Evolutionary conservation across 92 coral and sea anemone species (phyloP), one percentile per base, ranked within the genome.

Genomic region (Umimayanthus kanabou): DNA sequence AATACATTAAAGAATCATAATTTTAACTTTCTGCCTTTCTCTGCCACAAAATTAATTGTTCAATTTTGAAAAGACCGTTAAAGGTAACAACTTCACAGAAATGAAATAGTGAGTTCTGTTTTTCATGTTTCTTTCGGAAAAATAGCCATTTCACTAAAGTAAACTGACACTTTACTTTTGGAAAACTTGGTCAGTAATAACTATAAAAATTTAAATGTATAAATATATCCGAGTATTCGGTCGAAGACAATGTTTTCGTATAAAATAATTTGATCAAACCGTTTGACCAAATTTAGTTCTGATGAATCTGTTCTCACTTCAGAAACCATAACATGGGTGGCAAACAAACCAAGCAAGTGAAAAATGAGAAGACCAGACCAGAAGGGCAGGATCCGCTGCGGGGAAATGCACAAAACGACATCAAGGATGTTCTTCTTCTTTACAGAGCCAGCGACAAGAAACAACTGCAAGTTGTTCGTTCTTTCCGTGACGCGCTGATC

Each of bases 401-500:
- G 2, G 87, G 78, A 66, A 70, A 83, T n/a, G 53, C 77, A 13
- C 64, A 69, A 83, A 28, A 33, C 13, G 65, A 70, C 28, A 83
- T 83, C 80, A 93, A 93, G 85, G 84, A 93, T 39, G 89, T 97
- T 37, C 77, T 97, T 22, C 92, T 97, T 13, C 88, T 97, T 47
- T 95, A 97, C 87, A 94, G 89, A 67, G 91, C 98, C 0, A 29
- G 79, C 49, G 77, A 55, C 0, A 85, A 88, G 40, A 88, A 77
- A 69, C 93, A 97, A 78, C 37, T 76, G 15, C 75, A 88, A 80
- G 81, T 80, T 26, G 99, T 97, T 50, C 86, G 90, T n/a, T 30
- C 93, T 80, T 97, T 97, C 79, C 92, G 95, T 76, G 99, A 97
- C 66, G 95, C 94, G 7, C 90, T 97, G 23, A 73, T 89, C 6